phyloP scores from a whole-genome alignment of 2,888 invertebrate genomes.

The Hartigia nigra region DNA sequence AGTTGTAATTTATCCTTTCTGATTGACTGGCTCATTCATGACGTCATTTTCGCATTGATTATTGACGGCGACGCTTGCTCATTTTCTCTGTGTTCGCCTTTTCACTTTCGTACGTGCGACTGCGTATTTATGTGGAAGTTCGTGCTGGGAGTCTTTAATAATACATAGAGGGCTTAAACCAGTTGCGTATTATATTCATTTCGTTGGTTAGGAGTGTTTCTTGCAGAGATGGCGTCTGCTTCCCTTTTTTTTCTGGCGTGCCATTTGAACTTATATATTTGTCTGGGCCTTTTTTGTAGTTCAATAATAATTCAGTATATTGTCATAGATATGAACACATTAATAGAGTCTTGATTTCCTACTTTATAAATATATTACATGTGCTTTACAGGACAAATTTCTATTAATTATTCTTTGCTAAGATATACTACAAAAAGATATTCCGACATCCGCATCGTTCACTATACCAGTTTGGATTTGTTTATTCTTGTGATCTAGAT shows the following conservation, averaged over 20 bases:
- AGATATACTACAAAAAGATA: constrained; percentile 24
- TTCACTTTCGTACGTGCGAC: neutral
- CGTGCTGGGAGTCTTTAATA: neutral
- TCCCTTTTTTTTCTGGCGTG: neutral
- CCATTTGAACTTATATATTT: neutral
- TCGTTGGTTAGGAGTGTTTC: neutral
- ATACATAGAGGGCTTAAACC: neutral
- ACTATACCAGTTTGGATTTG: constrained; percentile 68
- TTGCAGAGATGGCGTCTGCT: neutral
- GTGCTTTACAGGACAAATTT: neutral
- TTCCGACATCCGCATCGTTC: constrained; percentile 21
- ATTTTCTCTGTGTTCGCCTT: neutral
- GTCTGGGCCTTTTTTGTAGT: neutral
- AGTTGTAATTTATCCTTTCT: neutral
- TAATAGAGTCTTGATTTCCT: neutral
- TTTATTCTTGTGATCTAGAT: constrained; percentile 74
- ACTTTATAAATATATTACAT: neutral
- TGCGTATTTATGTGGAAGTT: neutral
- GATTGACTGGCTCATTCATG: neutral
- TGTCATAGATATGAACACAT: neutral
- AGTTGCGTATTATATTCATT: neutral
- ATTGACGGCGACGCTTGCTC: neutral
- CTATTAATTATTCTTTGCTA: neutral
- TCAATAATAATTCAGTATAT: neutral
- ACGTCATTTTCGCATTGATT: neutral